These are phyloP conservation scores for Helicolenus hilgendorfi DNA, from an alignment of 2,797 vertebrate genomes.

Conservation along the genomic window DNA sequence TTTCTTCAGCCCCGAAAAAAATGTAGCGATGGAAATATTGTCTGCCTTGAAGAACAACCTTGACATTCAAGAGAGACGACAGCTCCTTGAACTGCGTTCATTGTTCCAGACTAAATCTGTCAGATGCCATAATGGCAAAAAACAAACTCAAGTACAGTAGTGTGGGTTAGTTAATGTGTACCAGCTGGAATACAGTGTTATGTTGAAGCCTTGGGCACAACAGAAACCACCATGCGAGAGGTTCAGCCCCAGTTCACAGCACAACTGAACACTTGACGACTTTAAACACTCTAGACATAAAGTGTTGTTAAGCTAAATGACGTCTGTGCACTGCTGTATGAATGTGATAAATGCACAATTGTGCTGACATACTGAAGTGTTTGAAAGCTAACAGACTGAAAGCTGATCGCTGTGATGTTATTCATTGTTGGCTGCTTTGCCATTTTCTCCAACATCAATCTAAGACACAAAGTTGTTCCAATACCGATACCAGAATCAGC, in stretches of 20 bases:
- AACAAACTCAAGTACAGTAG: constrained; percentile 52
- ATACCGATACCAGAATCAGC: no score
- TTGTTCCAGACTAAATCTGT: constrained; percentile 72
- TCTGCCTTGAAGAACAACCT: constrained; percentile 65
- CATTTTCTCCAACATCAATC: neutral
- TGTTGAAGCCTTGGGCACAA: constrained; percentile 49
- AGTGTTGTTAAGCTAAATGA: constrained; percentile 52
- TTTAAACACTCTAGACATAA: constrained; percentile 43
- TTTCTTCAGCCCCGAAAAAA: neutral
- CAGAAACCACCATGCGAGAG: constrained; percentile 43
- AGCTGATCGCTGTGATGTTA: neutral
- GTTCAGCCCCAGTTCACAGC: constrained; percentile 60
- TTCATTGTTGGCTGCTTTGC: neutral
- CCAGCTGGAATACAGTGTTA: constrained; percentile 64
- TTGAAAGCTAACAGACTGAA: neutral
- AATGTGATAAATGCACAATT: constrained; percentile 15
- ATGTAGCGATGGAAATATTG: constrained; percentile 53
- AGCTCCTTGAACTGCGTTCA: constrained; percentile 58
- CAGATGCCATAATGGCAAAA: constrained; percentile 61
- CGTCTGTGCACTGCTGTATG: constrained; percentile 8
- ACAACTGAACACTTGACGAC: constrained; percentile 33
- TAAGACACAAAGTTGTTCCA: neutral
- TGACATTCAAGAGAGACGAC: constrained; percentile 61
- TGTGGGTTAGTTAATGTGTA: constrained; percentile 66
- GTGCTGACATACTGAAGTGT: neutral